Conservation (phyloP, 2,888 invertebrate species). For the Tuta absoluta region DNA sequence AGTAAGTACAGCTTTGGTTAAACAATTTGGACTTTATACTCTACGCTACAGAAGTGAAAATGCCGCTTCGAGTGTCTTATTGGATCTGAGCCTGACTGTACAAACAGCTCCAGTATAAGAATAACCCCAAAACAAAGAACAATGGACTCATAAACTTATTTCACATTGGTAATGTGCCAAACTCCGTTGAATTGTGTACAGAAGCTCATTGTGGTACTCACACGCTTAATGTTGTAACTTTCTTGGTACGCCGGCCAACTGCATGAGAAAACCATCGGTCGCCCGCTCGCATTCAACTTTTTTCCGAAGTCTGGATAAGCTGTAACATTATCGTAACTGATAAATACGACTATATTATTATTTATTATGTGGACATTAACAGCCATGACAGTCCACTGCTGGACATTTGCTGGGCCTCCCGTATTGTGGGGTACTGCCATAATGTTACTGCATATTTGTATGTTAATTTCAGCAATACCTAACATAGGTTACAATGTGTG, state of each 20-base stretch:
- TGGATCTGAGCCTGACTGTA: too few relatives aligned
- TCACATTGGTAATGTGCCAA: constrained; percentile 13
- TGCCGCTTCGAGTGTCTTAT: too few relatives aligned
- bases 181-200: background rate
- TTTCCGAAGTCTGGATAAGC: constrained; percentile 87
- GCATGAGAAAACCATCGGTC: constrained; percentile 90
- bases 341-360: too few relatives aligned
- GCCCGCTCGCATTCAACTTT: constrained; percentile 86
- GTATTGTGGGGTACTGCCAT: too few relatives aligned
- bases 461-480: constrained; percentile 12
- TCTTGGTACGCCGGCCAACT: constrained; percentile 92
- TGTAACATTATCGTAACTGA: constrained; percentile 50
- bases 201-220: constrained; percentile 41
- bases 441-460: constrained; percentile 11
- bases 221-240: constrained; percentile 59
- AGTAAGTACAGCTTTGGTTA: too few relatives aligned
- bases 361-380: too few relatives aligned
- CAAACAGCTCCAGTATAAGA: background rate
- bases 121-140: constrained; percentile 11
- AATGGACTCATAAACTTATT: constrained; percentile 38
- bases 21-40: too few relatives aligned
- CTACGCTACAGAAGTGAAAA: too few relatives aligned
- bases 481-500: constrained; percentile 12
- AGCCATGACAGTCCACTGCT: too few relatives aligned
- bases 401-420: too few relatives aligned